These are phyloP conservation scores for Gadus chalcogrammus DNA, from an alignment of 2,113 vertebrate genomes.

Conservation along the genomic window DNA sequence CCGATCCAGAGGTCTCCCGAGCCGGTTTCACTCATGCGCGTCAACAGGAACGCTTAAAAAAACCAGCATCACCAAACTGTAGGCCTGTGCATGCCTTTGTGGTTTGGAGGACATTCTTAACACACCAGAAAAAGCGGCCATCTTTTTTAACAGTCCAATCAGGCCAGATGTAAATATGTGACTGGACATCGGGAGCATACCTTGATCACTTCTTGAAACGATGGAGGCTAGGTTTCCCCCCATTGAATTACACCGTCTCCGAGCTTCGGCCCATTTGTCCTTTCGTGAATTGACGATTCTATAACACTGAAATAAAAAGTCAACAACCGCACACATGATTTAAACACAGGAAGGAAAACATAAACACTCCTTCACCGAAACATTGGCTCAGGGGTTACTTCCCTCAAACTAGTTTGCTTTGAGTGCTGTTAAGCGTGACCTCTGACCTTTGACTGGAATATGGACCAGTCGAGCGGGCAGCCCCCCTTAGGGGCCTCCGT, in stretches of 20 bases:
- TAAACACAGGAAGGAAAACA: no score
- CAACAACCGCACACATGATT: neutral
- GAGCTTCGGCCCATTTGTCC: slow-evolving; percentile 78
- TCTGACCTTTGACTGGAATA: slow-evolving; percentile 74
- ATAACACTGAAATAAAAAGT: slow-evolving; percentile 76
- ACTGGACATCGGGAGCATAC: slow-evolving; percentile 56
- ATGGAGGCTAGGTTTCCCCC: slow-evolving; percentile 81
- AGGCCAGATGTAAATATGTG: no score
- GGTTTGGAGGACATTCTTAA: neutral
- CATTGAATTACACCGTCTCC: slow-evolving; percentile 69
- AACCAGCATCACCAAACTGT: neutral
- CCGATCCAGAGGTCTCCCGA: slow-evolving; percentile 81
- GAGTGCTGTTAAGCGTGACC: slow-evolving; percentile 48
- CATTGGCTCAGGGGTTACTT: no score
- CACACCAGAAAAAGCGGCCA: no score
- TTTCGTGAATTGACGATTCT: slow-evolving; percentile 67
- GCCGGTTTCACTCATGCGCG: slow-evolving; percentile 60
- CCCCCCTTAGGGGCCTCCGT: slow-evolving; percentile 70
- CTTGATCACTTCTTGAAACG: slow-evolving; percentile 78
- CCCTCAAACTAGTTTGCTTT: no score
- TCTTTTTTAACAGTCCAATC: no score
- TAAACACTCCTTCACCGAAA: no score
- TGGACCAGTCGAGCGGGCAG: slow-evolving; percentile 77
- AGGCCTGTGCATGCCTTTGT: neutral
- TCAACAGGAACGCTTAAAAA: slow-evolving; percentile 79